These are phyloP conservation scores for Notoglanidium macrostoma DNA, from an alignment of 2,797 vertebrate genomes.

Conservation along the genomic window DNA sequence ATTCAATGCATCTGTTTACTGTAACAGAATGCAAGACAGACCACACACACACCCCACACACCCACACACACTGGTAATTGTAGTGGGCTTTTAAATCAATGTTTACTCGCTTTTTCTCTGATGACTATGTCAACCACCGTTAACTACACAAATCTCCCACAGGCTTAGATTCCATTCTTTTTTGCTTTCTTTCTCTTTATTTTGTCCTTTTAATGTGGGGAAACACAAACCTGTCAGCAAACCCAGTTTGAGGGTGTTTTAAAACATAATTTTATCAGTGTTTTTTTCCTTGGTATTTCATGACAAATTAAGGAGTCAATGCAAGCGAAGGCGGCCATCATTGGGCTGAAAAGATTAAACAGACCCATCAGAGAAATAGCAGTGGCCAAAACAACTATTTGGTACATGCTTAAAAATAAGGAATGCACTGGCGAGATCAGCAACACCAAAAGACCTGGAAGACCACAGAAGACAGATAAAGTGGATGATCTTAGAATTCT, in stretches of 20 bases:
- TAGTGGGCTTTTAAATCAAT: conserved; percentile 42
- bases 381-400: too few relatives aligned
- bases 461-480: too few relatives aligned
- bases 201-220: background rate
- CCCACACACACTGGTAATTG: conserved; percentile 36
- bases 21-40: conserved; percentile 47
- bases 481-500: too few relatives aligned
- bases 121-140: conserved; percentile 15
- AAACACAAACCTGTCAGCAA: background rate
- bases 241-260: too few relatives aligned
- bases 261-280: background rate
- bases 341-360: too few relatives aligned
- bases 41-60: conserved; percentile 64
- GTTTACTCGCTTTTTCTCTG: conserved; percentile 40
- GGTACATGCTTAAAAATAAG: too few relatives aligned
- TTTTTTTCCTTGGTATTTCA: background rate
- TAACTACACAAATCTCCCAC: conserved; percentile 13
- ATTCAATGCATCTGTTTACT: conserved; percentile 41
- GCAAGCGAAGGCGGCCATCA: too few relatives aligned
- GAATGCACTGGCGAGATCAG: too few relatives aligned
- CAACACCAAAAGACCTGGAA: too few relatives aligned
- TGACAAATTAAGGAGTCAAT: too few relatives aligned
- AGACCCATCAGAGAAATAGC: too few relatives aligned
- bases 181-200: background rate
- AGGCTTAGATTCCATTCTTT: conserved; percentile 1